These are phyloP conservation scores for Cygnus olor DNA, from an alignment of 2,797 vertebrate species.

Conservation along the genomic window DNA sequence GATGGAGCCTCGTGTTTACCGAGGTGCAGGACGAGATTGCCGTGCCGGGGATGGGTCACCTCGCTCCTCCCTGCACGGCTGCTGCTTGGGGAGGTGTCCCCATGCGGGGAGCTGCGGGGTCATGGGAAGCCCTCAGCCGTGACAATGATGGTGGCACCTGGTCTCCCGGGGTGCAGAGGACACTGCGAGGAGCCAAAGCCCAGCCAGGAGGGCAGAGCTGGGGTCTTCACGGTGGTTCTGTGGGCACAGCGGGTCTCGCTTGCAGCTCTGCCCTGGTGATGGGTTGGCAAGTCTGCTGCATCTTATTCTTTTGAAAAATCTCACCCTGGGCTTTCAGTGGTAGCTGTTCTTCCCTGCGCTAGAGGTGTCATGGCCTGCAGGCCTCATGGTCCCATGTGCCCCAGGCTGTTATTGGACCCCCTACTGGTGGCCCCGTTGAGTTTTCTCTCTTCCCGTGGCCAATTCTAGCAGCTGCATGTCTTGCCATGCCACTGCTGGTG, in stretches of 20 bases:
- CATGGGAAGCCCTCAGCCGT: not conserved
- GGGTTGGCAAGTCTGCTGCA: not conserved
- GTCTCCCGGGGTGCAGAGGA: not conserved
- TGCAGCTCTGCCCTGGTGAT: not conserved
- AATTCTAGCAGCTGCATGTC: rapidly evolving
- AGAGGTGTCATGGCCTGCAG: not conserved
- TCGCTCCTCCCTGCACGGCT: rapidly evolving
- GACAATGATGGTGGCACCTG: not conserved
- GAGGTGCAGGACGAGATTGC: not conserved
- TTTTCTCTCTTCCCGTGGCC: not conserved
- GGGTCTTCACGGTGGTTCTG: rapidly evolving
- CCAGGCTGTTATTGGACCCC: not conserved
- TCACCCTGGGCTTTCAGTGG: not conserved
- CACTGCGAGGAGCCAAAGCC: not conserved
- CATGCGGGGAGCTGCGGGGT: not conserved
- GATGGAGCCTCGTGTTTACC: not conserved
- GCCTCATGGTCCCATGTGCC: not conserved
- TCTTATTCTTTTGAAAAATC: not conserved
- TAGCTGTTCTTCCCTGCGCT: not conserved
- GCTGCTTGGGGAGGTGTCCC: not conserved
- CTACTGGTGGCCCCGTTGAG: too few species aligned
- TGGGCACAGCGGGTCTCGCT: not conserved
- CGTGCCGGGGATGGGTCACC: not conserved
- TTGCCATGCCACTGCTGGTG: not conserved
- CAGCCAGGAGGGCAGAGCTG: not conserved